phyloP scores from a whole-genome alignment of 2,113 vertebrate genomes.

The Colistium nudipinnis region DNA sequence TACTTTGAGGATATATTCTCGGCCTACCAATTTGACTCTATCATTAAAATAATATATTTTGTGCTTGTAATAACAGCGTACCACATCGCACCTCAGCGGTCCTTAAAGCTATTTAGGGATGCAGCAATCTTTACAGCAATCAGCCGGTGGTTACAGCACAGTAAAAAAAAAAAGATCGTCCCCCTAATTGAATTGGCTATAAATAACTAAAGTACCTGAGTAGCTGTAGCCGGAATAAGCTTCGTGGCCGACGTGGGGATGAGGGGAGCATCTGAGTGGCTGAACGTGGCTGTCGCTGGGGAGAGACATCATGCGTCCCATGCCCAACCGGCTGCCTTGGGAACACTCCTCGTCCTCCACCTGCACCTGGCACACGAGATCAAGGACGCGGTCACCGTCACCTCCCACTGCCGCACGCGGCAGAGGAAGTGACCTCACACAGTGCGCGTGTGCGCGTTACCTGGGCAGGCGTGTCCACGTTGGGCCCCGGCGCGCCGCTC shows the following conservation, averaged over 20 bases:
- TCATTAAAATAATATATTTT: constrained; percentile 2
- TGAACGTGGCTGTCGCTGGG: constrained; percentile 93
- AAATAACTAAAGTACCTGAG: constrained; percentile 70
- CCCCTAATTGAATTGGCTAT: constrained; percentile 40
- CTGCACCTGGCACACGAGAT: constrained; percentile 68
- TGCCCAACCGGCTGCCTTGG: constrained; percentile 80
- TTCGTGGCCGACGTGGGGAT: constrained; percentile 77
- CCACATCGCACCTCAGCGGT: constrained; percentile 26
- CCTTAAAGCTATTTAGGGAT: constrained; percentile 45
- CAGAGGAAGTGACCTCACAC: not conserved
- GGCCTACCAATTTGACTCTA: not conserved
- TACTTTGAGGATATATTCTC: not conserved
- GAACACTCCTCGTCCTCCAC: constrained; percentile 75
- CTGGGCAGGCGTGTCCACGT: constrained; percentile 66
- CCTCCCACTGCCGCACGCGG: not conserved
- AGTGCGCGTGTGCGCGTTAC: constrained; percentile 16
- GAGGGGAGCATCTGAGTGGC: constrained; percentile 80
- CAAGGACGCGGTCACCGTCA: constrained; percentile 33
- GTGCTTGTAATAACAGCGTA: constrained; percentile 7
- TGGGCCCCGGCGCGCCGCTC: constrained; percentile 45
- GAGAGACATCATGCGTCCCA: constrained; percentile 91
- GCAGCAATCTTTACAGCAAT: constrained; percentile 48
- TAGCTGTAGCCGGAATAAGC: constrained; percentile 63
- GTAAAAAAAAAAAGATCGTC: constrained; percentile 39
- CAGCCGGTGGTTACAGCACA: constrained; percentile 38